These are phyloP conservation scores for Pholis gunnellus DNA, from an alignment of 2,113 vertebrate species.

Conservation along the genomic window DNA sequence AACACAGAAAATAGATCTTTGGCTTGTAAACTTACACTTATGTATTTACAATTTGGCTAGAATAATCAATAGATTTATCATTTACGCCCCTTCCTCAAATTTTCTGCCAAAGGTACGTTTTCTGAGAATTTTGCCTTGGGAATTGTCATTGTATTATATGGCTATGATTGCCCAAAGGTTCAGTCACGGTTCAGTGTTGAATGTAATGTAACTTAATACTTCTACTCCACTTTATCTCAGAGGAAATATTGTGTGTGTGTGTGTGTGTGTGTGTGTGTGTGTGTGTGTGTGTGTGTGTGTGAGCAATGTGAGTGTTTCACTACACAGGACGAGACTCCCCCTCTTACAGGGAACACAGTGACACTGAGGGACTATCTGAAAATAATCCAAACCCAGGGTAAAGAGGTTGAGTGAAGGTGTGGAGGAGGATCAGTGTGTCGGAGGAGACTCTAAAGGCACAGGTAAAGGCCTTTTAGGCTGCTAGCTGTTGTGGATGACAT, in stretches of 20 bases:
- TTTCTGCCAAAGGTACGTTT: no score
- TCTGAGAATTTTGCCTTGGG: neutral
- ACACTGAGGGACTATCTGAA: neutral
- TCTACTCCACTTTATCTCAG: neutral
- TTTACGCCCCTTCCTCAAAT: no score
- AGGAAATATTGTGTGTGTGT: neutral
- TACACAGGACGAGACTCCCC: neutral
- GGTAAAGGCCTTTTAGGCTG: no score
- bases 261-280: neutral
- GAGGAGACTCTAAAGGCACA: conserved; percentile 9
- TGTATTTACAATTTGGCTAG: no score
- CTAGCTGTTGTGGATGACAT: no score
- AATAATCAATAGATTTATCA: no score
- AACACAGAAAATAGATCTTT: no score
- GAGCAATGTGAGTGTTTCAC: no score
- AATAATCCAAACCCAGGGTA: neutral
- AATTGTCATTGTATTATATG: neutral
- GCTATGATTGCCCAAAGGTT: neutral
- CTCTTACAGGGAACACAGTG: neutral
- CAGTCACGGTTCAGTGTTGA: neutral
- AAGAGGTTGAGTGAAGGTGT: conserved; percentile 19
- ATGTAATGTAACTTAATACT: neutral
- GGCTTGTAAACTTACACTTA: no score
- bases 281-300: neutral
- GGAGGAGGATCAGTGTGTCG: conserved; percentile 5